A percentile compares a stretch with the other conserved stretches of the same genome.
phyloP scores from a whole-genome alignment of 1,140 invertebrate species.

The Drosophila repleta region DNA sequence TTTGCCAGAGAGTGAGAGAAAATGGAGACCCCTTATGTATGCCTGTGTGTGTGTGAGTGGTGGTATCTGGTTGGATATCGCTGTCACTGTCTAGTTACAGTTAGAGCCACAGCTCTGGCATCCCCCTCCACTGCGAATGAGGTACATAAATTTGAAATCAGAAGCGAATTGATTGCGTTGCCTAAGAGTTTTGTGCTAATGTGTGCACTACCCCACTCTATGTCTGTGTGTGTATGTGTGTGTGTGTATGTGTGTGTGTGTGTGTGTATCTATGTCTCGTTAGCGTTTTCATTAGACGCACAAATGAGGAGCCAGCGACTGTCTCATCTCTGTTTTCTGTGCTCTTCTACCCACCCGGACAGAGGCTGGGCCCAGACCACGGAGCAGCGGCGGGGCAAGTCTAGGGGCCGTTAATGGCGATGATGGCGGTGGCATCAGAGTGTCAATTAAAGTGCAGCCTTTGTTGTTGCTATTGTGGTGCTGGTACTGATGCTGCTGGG shows the following conservation, averaged over 20 bases:
- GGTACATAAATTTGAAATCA: conserved; percentile 46
- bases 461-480: conserved; percentile 19
- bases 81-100: conserved; percentile 33
- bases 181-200: conserved; percentile 61
- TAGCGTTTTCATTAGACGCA: conserved; percentile 75
- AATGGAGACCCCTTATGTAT: not conserved
- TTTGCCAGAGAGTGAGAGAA: conserved; percentile 50
- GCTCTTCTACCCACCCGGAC: not conserved
- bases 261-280: conserved; percentile 52
- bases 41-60: conserved; percentile 10
- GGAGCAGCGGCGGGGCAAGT: not conserved
- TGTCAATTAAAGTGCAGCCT: conserved; percentile 71
- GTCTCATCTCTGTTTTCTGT: conserved; percentile 33
- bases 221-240: conserved; percentile 13
- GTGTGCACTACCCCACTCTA: conserved; percentile 14
- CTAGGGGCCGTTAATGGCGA: conserved; percentile 39
- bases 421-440: conserved; percentile 73
- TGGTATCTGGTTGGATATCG: conserved; percentile 37
- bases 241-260: conserved; percentile 28
- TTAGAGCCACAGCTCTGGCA: conserved; percentile 26
- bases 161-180: conserved; percentile 56
- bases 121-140: not conserved
- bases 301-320: conserved; percentile 59
- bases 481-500: conserved; percentile 15
- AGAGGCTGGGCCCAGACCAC: not conserved